Base-by-base conservation (phyloP, 2,113 vertebrate species). In the Ictalurus furcatus region DNA sequence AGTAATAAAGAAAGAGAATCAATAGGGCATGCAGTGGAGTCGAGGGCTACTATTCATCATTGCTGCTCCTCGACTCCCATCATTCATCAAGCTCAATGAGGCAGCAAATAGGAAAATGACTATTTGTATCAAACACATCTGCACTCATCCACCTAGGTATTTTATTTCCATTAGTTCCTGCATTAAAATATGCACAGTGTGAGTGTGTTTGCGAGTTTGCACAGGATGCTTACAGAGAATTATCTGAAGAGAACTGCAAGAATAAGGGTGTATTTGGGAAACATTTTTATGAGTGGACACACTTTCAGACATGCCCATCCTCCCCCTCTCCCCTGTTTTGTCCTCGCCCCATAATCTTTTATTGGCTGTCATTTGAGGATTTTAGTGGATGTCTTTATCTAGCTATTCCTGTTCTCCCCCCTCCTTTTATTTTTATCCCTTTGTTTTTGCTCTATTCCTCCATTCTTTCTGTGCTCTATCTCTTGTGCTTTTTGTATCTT, bases 111-210 rank as follows among this genome's bases (percentile, higher is more conserved):
- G 98, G 98, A 99, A 99, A 99, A 99, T 99, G 98, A 99, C 98
- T 99, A 99, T 99, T 99, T 99, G 98, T 99, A 99, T 99, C 98
- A 99, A 99, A 99, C 98, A 99, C 98, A 99, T 99, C 98, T 99
- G 98, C 98, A 99, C 98, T 99, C 98, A 99, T 99, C 98, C 98
- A 99, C 98, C 97, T 97, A 99, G 98, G 98, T 99, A 98, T 99
- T 99, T 99, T 99, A 99, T 99, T 99, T 98, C 98, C 98, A 99
- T 99, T 99, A 99, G 82, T 28, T 84, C 37, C 37, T 84, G 82
- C 82, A 84, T 25, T 84, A 84, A 84, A 63, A 84, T 65, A 84
- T 84, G 59, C 82, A 84, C 14, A 84, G 58, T 28, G 37, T 28
- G 34, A 14, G 58, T 84, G 82, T 84, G 59, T 63, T 61, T 63